Evolutionary conservation across 2,113 vertebrate species (phyloP).

Genomic region (Cyanoderma ruficeps): DNA sequence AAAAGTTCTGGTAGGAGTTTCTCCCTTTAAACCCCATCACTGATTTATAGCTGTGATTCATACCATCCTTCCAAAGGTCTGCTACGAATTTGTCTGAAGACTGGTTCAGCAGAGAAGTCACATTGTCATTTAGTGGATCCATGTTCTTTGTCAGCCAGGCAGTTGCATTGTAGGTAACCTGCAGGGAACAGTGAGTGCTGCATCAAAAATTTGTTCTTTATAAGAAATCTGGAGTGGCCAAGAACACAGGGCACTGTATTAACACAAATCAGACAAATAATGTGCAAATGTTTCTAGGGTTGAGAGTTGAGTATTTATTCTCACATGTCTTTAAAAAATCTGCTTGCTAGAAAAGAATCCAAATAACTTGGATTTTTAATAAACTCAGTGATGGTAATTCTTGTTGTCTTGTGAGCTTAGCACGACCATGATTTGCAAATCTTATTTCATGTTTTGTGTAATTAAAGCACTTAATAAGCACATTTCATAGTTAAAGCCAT

Average conservation of each 20-base stretch:
- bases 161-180: conserved; percentile 92
- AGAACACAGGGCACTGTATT: neutral
- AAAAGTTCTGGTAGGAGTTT: neutral
- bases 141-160: conserved; percentile 97
- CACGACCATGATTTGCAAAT: neutral
- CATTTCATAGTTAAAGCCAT: neutral
- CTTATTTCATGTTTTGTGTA: neutral
- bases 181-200: neutral
- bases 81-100: conserved; percentile 91
- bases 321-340: neutral
- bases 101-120: conserved; percentile 87
- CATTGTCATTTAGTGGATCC: conserved; percentile 95
- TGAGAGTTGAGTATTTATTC: neutral
- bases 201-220: neutral
- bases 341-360: neutral
- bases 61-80: conserved; percentile 96
- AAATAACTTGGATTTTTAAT: neutral
- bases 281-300: neutral
- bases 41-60: neutral
- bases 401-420: neutral
- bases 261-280: neutral
- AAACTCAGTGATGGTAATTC: neutral
- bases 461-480: neutral
- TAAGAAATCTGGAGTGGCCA: neutral
- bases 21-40: neutral